A percentile compares a stretch with the other conserved stretches of the same genome.
These are phyloP conservation scores for Dromas ardeola DNA, from an alignment of 2,113 vertebrate species.

Conservation along the genomic window DNA sequence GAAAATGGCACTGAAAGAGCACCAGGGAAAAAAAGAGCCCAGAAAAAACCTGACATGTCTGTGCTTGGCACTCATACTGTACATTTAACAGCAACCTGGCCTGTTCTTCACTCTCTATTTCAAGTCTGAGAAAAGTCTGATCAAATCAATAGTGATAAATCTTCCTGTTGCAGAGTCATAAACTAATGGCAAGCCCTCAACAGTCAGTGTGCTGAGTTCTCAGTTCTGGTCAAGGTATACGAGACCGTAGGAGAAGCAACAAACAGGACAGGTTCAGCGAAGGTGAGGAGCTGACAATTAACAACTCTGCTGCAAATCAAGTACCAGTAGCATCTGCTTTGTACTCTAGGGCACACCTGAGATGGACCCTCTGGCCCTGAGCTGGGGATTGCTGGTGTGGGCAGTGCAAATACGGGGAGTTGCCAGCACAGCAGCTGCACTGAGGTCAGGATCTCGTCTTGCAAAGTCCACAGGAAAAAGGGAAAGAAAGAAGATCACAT, in stretches of 20 bases:
- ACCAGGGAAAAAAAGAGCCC: background rate
- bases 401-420: background rate
- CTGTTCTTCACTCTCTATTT: background rate
- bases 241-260: background rate
- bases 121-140: background rate
- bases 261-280: background rate
- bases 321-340: background rate
- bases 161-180: background rate
- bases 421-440: background rate
- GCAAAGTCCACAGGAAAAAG: background rate
- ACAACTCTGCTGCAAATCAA: slow-evolving; percentile 7
- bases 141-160: background rate
- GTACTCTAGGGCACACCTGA: background rate
- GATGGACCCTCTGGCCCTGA: background rate
- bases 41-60: background rate
- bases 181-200: background rate
- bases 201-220: rapidly evolving
- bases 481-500: background rate
- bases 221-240: background rate
- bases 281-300: background rate
- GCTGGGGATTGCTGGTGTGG: background rate
- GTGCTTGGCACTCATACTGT: background rate
- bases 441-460: background rate
- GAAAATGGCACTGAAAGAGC: background rate
- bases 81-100: background rate